These are phyloP conservation scores for Zygogramma bicolorata DNA, from an alignment of 2,888 invertebrate genomes.

Conservation along the genomic window DNA sequence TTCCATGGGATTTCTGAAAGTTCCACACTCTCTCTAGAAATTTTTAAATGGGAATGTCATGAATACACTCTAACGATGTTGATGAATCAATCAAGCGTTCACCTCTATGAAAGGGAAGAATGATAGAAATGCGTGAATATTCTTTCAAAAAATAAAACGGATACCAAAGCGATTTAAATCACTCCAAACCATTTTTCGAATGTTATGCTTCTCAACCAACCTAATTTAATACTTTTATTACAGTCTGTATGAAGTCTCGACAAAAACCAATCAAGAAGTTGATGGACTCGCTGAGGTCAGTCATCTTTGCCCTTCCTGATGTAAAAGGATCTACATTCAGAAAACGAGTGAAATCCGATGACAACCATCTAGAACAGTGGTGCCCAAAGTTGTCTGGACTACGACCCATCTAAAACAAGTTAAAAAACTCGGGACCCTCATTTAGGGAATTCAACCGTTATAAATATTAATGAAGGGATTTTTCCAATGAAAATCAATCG, in stretches of 20 bases:
- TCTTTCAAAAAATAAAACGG: not conserved
- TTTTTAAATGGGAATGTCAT: too few species aligned
- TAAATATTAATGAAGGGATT: too few species aligned
- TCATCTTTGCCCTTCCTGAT: constrained; percentile 6
- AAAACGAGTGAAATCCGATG: not conserved
- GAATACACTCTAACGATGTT: too few species aligned
- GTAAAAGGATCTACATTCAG: constrained; percentile 1
- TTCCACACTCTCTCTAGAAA: too few species aligned
- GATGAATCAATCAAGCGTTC: too few species aligned
- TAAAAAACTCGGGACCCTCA: too few species aligned
- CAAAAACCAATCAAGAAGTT: constrained; percentile 12
- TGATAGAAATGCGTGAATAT: not conserved
- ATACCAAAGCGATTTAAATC: not conserved
- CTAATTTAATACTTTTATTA: not conserved
- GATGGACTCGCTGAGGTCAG: constrained; percentile 1
- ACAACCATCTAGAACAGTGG: too few species aligned
- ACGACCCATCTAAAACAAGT: too few species aligned
- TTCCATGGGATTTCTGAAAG: too few species aligned
- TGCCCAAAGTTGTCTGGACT: too few species aligned
- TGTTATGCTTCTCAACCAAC: constrained; percentile 4
- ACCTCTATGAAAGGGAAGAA: not conserved
- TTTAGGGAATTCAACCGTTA: too few species aligned
- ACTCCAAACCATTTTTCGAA: not conserved
- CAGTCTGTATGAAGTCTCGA: not conserved
- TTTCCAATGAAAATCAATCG: too few species aligned